A percentile compares a stretch with the other conserved stretches of the same genome.
phyloP scores from a whole-genome alignment of 2,797 vertebrate species.

The Myotis daubentonii region DNA sequence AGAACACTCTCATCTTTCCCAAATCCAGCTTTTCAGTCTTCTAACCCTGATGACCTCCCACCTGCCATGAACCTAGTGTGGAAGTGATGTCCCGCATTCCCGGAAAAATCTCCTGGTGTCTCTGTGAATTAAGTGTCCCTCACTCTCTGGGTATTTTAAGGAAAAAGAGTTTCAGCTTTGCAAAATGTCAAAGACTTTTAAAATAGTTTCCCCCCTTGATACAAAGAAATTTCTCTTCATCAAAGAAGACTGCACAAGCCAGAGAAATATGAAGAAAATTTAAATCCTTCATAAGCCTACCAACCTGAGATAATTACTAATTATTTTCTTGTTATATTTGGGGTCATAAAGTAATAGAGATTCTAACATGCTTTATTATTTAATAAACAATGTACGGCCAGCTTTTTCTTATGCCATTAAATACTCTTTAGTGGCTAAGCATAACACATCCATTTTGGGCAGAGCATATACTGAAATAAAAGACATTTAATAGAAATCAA shows the following conservation, averaged over 20 bases:
- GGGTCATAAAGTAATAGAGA: not conserved
- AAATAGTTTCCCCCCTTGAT: not conserved
- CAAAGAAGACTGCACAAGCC: not conserved
- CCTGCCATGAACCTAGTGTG: accelerated
- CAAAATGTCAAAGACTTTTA: not conserved
- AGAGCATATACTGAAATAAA: not conserved
- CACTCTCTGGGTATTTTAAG: too few relatives aligned
- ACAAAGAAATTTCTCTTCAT: not conserved
- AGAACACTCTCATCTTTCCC: not conserved
- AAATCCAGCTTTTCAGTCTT: not conserved
- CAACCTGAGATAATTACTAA: not conserved
- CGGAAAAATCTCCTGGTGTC: not conserved
- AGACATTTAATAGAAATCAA: not conserved
- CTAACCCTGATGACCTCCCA: too few relatives aligned
- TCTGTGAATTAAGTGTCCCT: not conserved
- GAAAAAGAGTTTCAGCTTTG: not conserved
- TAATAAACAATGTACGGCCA: too few relatives aligned
- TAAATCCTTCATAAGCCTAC: not conserved
- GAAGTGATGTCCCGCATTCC: accelerated
- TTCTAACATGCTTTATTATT: not conserved
- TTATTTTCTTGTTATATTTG: not conserved
- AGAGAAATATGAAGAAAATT: not conserved
- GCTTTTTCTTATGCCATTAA: not conserved
- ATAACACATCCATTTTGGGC: not conserved
- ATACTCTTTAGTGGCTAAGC: not conserved